Percentiles rank a stretch among this genome's conserved stretches.
These are phyloP conservation scores for Scolopax mira DNA, from an alignment of 2,113 vertebrate genomes.

Conservation along the genomic window DNA sequence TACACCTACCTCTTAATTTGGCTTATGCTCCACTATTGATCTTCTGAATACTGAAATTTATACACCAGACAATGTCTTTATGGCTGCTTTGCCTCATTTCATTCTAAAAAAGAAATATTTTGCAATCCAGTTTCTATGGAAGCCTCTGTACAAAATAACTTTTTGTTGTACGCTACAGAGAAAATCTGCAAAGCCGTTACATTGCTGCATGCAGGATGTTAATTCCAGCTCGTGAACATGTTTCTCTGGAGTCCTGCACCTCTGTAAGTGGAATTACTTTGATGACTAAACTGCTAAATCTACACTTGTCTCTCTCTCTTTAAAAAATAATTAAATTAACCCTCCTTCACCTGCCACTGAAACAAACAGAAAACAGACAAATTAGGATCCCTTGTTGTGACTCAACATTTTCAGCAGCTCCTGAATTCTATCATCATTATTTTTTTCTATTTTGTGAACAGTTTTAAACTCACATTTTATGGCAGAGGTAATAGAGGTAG, in stretches of 20 bases:
- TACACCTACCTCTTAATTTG: slow-evolving; percentile 21
- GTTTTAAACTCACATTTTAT: neutral
- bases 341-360: slow-evolving; percentile 20
- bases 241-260: slow-evolving; percentile 1
- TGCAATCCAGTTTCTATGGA: neutral
- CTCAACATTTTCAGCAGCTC: slow-evolving; percentile 11
- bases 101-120: neutral
- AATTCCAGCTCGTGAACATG: neutral
- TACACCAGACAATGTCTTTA: slow-evolving; percentile 29
- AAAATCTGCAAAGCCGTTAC: neutral
- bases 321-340: slow-evolving; percentile 48
- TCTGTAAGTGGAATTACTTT: slow-evolving; percentile 18
- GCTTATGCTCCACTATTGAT: neutral
- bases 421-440: neutral
- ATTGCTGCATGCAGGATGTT: neutral
- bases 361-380: slow-evolving; percentile 49
- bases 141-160: neutral
- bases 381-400: slow-evolving; percentile 3
- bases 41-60: slow-evolving; percentile 1
- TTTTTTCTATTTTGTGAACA: neutral
- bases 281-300: slow-evolving; percentile 49
- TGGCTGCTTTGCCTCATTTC: slow-evolving; percentile 12
- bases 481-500: neutral
- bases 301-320: slow-evolving; percentile 25
- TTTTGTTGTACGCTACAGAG: neutral